Evolutionary conservation across 1,140 invertebrate genomes (phyloP).

Genomic region (Diorhabda carinulata): DNA sequence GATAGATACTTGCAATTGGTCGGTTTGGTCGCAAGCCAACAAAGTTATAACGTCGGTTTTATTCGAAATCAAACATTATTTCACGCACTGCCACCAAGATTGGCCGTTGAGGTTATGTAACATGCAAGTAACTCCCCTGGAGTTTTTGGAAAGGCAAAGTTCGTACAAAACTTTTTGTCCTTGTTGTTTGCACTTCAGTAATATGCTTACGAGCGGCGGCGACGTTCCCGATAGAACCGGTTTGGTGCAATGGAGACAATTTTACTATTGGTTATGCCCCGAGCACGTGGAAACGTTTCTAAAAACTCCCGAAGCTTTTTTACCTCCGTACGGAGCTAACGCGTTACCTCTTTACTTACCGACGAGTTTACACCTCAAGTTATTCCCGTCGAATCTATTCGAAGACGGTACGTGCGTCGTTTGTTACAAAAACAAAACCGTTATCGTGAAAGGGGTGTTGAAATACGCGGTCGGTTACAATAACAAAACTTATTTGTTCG

Average conservation of each 20-base stretch:
- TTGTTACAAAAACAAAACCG: constrained; percentile 53
- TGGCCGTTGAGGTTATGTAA: constrained; percentile 40
- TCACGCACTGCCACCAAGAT: constrained; percentile 30
- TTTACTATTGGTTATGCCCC: constrained; percentile 57
- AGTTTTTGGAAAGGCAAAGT: constrained; percentile 51
- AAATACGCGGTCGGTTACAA: constrained; percentile 48
- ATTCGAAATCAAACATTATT: constrained; percentile 40
- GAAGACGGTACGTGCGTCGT: constrained; percentile 56
- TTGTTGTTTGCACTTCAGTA: constrained; percentile 49
- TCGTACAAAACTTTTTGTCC: constrained; percentile 54
- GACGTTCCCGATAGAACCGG: constrained; percentile 51
- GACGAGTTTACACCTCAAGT: constrained; percentile 44
- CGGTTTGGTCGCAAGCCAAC: constrained; percentile 48
- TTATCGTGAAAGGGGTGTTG: constrained; percentile 46
- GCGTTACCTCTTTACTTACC: constrained; percentile 52
- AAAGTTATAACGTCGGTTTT: constrained; percentile 38
- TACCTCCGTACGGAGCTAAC: constrained; percentile 41
- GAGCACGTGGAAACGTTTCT: constrained; percentile 50
- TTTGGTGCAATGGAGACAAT: constrained; percentile 51
- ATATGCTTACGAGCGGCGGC: constrained; percentile 45
- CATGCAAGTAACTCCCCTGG: constrained; percentile 49
- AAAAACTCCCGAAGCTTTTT: constrained; percentile 44
- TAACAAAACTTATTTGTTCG: constrained; percentile 54
- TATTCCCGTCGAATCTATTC: constrained; percentile 44
- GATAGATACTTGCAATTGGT: constrained; percentile 50